Conservation (phyloP, 2,888 invertebrate genomes). For the Graphium colonna region DNA sequence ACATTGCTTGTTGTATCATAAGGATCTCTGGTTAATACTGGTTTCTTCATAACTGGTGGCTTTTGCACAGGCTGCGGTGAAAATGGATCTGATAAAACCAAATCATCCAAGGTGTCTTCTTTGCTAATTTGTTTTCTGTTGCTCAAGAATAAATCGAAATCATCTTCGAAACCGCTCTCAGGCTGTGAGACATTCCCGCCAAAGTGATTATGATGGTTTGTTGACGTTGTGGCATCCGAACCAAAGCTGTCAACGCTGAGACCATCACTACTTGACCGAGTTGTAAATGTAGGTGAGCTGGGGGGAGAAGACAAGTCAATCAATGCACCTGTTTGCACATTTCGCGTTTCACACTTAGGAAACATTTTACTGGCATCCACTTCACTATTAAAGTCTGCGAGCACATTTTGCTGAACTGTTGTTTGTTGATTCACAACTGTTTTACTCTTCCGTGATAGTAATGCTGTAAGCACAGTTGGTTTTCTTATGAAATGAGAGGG, state of each 20-base stretch:
- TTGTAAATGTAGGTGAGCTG: slow-evolving; percentile 87
- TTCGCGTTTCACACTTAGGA: slow-evolving; percentile 70
- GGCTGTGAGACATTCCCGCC: slow-evolving; percentile 85
- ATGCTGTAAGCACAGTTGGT: slow-evolving; percentile 67
- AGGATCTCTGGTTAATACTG: slow-evolving; percentile 81
- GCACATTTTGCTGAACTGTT: slow-evolving; percentile 37
- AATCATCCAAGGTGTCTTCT: slow-evolving; percentile 74
- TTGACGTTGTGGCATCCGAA: slow-evolving; percentile 83
- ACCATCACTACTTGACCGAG: slow-evolving; percentile 86
- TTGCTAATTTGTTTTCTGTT: slow-evolving; percentile 60
- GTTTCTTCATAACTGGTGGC: slow-evolving; percentile 68
- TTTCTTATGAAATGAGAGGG: slow-evolving; percentile 76
- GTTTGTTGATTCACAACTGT: slow-evolving; percentile 25
- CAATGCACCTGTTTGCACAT: slow-evolving; percentile 76
- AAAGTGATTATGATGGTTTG: slow-evolving; percentile 73
- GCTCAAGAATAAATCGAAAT: slow-evolving; percentile 84
- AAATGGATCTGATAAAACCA: slow-evolving; percentile 78
- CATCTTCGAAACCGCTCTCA: slow-evolving; percentile 91
- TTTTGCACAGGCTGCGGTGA: slow-evolving; percentile 63
- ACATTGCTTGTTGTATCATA: slow-evolving; percentile 80
- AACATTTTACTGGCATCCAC: slow-evolving; percentile 62
- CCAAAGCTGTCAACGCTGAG: slow-evolving; percentile 88
- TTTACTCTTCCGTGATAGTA: slow-evolving; percentile 63
- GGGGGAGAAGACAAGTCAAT: slow-evolving; percentile 87
- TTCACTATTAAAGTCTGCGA: slow-evolving; percentile 49